Base-by-base conservation (phyloP, 1,140 invertebrate species). In the Stegodyphus dumicola region DNA sequence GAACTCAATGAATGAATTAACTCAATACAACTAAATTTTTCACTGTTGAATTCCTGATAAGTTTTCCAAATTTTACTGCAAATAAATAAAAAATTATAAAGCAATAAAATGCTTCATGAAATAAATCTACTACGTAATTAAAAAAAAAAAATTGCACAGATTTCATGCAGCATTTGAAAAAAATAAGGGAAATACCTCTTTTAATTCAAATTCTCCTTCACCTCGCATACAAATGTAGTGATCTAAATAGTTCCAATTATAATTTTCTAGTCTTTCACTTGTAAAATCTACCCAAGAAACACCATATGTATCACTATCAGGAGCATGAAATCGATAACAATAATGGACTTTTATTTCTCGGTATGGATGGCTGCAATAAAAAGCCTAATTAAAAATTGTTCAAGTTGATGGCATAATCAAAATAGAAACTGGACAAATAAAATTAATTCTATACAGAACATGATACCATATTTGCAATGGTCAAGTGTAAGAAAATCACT, bases 211-310 rank as follows among this genome's bases (percentile, higher is more conserved):
- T 89, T 98, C 96, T 0, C 94, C 95, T 90, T 98, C 96, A 7
- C 97, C 97, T 71, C 95, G 92, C 1, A 96, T 96, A 90, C 96
- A 98, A 84, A 99, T 97, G 90, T 99, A 99, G 90, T 98, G 95
- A 91, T 99, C 97, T 90, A 99, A 93, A 91, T 97, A 97, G 92
- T 99, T 99, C 98, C 98, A 99, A 91, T 98, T 98, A 89, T 97
- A 99, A 89, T 95, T 97, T 91, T 99, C 97, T 48, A 99, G 91
- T 89, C 97, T 97, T 90, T 99, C 97, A 0, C 96, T 97, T 11
- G 94, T 95, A 90, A 99, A 99, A 64, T 96, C 95, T 0, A 97
- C 96, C 93, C 95, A 96, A 0, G 97, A 98, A n/a, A 97, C 94
- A 90, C 97, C 96, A 90, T 98, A 99, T 0, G 94, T 96, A 85